Base-by-base conservation (phyloP, 2,113 vertebrate genomes). In the Platichthys stellatus region DNA sequence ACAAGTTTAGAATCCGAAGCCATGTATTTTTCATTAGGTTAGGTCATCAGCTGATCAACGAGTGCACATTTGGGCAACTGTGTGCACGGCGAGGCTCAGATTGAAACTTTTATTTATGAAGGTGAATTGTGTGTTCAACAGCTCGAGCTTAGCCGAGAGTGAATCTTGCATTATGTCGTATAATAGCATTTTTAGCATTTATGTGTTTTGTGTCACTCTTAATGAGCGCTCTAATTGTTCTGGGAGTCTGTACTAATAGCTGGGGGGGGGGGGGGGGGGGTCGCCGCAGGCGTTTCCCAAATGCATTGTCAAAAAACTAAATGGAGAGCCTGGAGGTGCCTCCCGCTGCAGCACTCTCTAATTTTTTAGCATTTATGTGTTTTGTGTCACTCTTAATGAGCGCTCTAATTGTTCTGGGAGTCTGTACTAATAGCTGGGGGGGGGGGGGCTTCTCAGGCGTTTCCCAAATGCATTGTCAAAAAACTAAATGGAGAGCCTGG, bases 381-480 rank as follows among this genome's bases (percentile, higher is more conserved):
- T 56, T 21, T 21, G n/a, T 56, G 20, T 23, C n/a, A 8, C 3
- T 56, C 53, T 23, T 21, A 7, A 72, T 31, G 35, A 35, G 24
- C 57, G 60, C 31, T 31, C 31, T 31, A 31, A 31, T 31, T 31
- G 31, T 31, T 31, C 31, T 31, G 31, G 31, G 31, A 31, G 31
- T 31, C 31, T 31, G 31, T 1, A 31, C 21, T 40, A n/a, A 68
- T 21, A 35, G 26, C 23, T 49, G 58, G 71, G 62, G 17, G 63
- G 28, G 14, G 58, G 71, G 62, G 17, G 62, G 28, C 18, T 67
- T 64, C 15, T 14, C 56, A 58, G 12, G n/a, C 58, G 35, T 43
- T 43, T 43, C 40, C 12, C 11, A 43, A 11, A 47, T 70, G 67
- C 69, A 66, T 35, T 63, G 72, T 78, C 75, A 80, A 54, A 58